These are phyloP conservation scores for Diogma glabrata DNA, from an alignment of 2,888 invertebrate genomes.

Conservation along the genomic window DNA sequence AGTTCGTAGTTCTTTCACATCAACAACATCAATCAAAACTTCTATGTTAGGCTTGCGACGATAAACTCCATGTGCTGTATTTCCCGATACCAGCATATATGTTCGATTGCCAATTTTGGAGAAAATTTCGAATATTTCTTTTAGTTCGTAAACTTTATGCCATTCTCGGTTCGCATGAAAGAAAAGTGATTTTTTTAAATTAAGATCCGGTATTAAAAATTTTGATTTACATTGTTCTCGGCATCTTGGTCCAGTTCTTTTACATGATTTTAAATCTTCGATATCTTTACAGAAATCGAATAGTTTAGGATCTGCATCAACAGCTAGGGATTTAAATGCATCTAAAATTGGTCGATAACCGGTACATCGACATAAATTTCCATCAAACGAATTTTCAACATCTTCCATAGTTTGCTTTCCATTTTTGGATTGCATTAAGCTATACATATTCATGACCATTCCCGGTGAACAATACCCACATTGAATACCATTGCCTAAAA, in stretches of 20 bases:
- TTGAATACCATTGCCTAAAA: constrained; percentile 50
- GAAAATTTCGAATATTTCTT: constrained; percentile 41
- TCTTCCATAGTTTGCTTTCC: constrained; percentile 40
- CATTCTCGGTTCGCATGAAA: constrained; percentile 39
- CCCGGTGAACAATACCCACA: constrained; percentile 63
- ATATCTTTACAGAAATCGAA: constrained; percentile 28
- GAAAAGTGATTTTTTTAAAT: no score
- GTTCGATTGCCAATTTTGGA: constrained; percentile 32
- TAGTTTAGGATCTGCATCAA: constrained; percentile 31
- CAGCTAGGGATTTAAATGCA: constrained; percentile 43
- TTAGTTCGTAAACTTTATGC: constrained; percentile 39
- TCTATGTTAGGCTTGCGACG: constrained; percentile 23
- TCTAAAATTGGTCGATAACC: constrained; percentile 45
- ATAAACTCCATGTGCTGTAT: constrained; percentile 57
- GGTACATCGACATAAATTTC: constrained; percentile 57
- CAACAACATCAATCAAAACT: constrained; percentile 47
- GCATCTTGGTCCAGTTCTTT: constrained; percentile 23
- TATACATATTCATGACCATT: constrained; percentile 59
- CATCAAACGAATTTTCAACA: constrained; percentile 51
- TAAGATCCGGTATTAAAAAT: no score
- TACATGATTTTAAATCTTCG: constrained; percentile 35
- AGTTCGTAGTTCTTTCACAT: constrained; percentile 41
- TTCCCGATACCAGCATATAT: constrained; percentile 60
- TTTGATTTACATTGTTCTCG: constrained; percentile 13
- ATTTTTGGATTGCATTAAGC: constrained; percentile 34